Evolutionary conservation across 2,113 vertebrate species (phyloP), one percentile per base, ranked within the genome.

Genomic region (Ia io): DNA sequence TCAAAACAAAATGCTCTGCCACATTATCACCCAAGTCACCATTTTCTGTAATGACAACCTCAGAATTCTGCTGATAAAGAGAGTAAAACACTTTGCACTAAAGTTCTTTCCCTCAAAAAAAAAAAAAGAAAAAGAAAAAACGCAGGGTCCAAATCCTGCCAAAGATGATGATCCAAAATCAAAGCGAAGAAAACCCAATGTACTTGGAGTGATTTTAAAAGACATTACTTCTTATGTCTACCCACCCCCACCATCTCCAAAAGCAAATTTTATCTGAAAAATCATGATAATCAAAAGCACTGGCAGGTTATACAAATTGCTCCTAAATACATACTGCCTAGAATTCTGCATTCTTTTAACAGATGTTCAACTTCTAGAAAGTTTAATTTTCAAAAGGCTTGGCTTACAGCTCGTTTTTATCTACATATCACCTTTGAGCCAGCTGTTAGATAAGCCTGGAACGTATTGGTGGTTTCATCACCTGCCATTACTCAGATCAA

Each of bases 201-300:
- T 47, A 77, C 80, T 93, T 95, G 95, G 94, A 93, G 37, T 77
- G 79, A 84, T 96, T 88, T 90, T 25, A 73, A 97, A 97, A 94
- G 76, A 71, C 59, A 78, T 82, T 93, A 93, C 78, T 96, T 59
- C 53, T 77, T 20, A 37, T 61, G 96, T 86, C 53, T 92, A 70
- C 59, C 86, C 67, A 93, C 32, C 37, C 14, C 51, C 22, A 69
- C 42, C 6, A 40, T 59, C 86, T 94, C 59, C 35, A 79, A 96
- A 95, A 76, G 51, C 47, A 91, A 95, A 84, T 51, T 25, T 25
- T 51, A 67, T 56, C 83, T 78, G 77, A 32, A 53, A 94, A 84
- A 37, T 51, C 49, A 30, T 65, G 49, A 93, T 82, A 95, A 88
- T 78, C 65, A 44, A 94, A 67, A 88, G 63, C 79, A 25, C 73